phyloP scores from a whole-genome alignment of 1,140 invertebrate genomes.

The Drosophila sp. region DNA sequence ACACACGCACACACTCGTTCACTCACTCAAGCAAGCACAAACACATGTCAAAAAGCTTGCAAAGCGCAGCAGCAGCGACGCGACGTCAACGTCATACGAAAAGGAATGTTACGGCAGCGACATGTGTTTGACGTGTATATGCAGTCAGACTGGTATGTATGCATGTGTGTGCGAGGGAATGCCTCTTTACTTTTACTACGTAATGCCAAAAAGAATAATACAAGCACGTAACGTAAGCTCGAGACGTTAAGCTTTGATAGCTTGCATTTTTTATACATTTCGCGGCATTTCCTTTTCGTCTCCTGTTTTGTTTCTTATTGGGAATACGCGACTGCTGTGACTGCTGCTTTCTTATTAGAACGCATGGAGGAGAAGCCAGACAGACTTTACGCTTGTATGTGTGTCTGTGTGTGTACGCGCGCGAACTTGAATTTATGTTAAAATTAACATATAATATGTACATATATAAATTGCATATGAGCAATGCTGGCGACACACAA shows the following conservation, averaged over 20 bases:
- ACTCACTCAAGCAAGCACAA: constrained; percentile 17
- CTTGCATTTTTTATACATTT: constrained; percentile 61
- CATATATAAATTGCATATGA: constrained; percentile 39
- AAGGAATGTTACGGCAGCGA: constrained; percentile 66
- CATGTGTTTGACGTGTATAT: constrained; percentile 65
- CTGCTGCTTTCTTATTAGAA: constrained; percentile 16
- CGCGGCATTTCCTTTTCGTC: constrained; percentile 50
- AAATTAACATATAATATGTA: constrained; percentile 33
- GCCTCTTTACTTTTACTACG: constrained; percentile 67
- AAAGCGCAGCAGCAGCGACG: constrained; percentile 31
- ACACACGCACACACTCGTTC: constrained; percentile 37
- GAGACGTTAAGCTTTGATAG: constrained; percentile 50
- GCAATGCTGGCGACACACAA: constrained; percentile 38
- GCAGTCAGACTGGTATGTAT: constrained; percentile 29
- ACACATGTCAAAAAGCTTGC: constrained; percentile 37
- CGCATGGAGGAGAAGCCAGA: constrained; percentile 28
- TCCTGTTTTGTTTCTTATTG: constrained; percentile 39
- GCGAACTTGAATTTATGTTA: constrained; percentile 55
- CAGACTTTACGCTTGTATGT: constrained; percentile 26
- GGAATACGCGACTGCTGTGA: constrained; percentile 5
- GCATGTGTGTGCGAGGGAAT: constrained; percentile 62
- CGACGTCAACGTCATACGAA: constrained; percentile 50
- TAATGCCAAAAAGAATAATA: constrained; percentile 52
- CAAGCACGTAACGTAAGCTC: constrained; percentile 40
- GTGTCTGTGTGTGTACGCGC: constrained; percentile 31